phyloP scores from a whole-genome alignment of 2,888 invertebrate genomes.

The Plagiodera versicolora region DNA sequence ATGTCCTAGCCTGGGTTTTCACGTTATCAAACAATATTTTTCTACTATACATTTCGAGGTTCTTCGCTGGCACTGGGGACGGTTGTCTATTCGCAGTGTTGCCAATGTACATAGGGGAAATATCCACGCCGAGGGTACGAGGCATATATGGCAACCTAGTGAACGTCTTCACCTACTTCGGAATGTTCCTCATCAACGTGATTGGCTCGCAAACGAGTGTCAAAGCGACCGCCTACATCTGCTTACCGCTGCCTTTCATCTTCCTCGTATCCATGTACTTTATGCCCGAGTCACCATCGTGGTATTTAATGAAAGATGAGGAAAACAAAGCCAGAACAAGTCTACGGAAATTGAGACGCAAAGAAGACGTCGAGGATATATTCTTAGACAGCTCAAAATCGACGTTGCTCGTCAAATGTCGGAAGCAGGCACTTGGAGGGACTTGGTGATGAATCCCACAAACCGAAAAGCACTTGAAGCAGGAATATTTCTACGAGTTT shows the following conservation, averaged over 20 bases:
- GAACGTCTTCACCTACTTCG: slow-evolving; percentile 39
- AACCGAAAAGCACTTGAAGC: slow-evolving; percentile 42
- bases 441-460: slow-evolving; percentile 39
- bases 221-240: slow-evolving; percentile 58
- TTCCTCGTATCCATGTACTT: slow-evolving; percentile 60
- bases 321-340: slow-evolving; percentile 36
- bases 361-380: slow-evolving; percentile 37
- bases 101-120: slow-evolving; percentile 44
- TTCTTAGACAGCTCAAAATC: slow-evolving; percentile 34
- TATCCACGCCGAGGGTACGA: slow-evolving; percentile 42
- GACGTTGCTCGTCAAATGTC: slow-evolving; percentile 43
- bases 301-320: slow-evolving; percentile 36
- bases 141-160: slow-evolving; percentile 44
- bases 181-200: slow-evolving; percentile 51
- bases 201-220: slow-evolving; percentile 56
- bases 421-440: slow-evolving; percentile 43
- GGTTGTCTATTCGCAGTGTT: slow-evolving; percentile 38
- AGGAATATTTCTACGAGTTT: slow-evolving; percentile 38
- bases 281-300: slow-evolving; percentile 61
- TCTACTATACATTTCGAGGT: slow-evolving; percentile 43
- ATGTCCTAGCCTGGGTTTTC: slow-evolving; percentile 38
- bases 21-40: slow-evolving; percentile 38
- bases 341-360: slow-evolving; percentile 36
- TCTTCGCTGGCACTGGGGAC: slow-evolving; percentile 42
- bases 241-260: slow-evolving; percentile 60